These are phyloP conservation scores for Periparus ater DNA, from an alignment of 2,797 vertebrate genomes.

Conservation along the genomic window DNA sequence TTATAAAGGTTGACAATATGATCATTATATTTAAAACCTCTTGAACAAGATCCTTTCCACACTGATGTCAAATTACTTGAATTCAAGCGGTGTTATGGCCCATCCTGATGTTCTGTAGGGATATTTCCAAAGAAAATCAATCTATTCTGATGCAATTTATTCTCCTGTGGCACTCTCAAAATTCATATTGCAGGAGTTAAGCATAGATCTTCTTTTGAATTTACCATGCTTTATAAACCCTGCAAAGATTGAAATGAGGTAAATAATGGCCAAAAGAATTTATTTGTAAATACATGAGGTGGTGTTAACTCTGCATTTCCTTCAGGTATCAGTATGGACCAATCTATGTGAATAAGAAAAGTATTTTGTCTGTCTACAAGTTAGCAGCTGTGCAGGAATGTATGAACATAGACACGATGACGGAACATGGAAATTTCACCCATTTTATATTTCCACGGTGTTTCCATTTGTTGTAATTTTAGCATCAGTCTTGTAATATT, in stretches of 20 bases:
- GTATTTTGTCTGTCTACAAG: not conserved
- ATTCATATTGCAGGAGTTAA: not conserved
- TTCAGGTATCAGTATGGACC: not conserved
- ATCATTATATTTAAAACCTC: conserved; percentile 61
- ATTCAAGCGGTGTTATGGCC: not conserved
- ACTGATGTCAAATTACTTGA: conserved; percentile 41
- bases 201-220: not conserved
- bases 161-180: not conserved
- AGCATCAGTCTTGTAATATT: not conserved
- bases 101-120: not conserved
- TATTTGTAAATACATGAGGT: not conserved
- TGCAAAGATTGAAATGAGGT: not conserved
- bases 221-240: not conserved
- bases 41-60: conserved; percentile 12
- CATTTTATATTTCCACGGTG: not conserved
- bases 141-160: not conserved
- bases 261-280: not conserved
- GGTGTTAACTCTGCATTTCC: not conserved
- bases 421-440: not conserved
- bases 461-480: not conserved
- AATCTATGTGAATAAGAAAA: not conserved
- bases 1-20: conserved; percentile 60
- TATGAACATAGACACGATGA: not conserved
- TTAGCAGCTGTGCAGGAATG: not conserved
- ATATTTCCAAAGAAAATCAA: conserved; percentile 41